phyloP scores from a whole-genome alignment of 2,797 vertebrate genomes.

The Anas bahamensis region DNA sequence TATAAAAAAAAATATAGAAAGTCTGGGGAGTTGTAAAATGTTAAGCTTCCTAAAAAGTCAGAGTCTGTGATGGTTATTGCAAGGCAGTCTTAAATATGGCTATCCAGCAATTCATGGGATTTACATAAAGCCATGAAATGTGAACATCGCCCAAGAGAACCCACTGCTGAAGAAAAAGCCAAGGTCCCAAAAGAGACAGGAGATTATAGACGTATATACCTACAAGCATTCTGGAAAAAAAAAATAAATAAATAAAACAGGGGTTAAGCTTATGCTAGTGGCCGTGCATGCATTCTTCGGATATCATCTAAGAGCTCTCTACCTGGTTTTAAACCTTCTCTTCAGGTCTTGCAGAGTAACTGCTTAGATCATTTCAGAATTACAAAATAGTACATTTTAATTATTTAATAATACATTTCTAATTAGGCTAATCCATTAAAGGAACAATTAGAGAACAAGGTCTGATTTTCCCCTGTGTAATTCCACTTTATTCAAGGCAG shows the following conservation, averaged over 20 bases:
- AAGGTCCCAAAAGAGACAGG: neutral
- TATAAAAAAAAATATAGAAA: neutral
- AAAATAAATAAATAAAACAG: neutral
- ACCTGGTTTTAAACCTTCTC: slow-evolving; percentile 4
- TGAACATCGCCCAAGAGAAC: neutral
- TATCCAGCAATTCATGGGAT: neutral
- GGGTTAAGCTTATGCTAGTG: neutral
- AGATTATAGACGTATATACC: neutral
- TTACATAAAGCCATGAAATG: neutral
- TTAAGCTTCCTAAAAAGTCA: neutral
- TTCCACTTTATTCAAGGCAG: neutral
- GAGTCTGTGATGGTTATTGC: neutral
- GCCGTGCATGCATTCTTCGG: rapidly evolving
- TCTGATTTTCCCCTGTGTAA: neutral
- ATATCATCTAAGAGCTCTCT: neutral
- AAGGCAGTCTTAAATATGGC: neutral
- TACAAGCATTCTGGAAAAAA: neutral
- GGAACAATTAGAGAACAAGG: slow-evolving; percentile 13
- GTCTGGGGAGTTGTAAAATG: neutral
- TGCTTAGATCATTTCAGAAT: slow-evolving; percentile 8
- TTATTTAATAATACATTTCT: slow-evolving; percentile 53
- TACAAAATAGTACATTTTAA: slow-evolving; percentile 36
- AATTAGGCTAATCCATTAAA: slow-evolving; percentile 54
- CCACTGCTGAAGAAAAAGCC: neutral
- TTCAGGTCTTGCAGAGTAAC: neutral